Evolutionary conservation across 2,888 invertebrate genomes (phyloP).

Genomic region (Tryphoninae sp.): DNA sequence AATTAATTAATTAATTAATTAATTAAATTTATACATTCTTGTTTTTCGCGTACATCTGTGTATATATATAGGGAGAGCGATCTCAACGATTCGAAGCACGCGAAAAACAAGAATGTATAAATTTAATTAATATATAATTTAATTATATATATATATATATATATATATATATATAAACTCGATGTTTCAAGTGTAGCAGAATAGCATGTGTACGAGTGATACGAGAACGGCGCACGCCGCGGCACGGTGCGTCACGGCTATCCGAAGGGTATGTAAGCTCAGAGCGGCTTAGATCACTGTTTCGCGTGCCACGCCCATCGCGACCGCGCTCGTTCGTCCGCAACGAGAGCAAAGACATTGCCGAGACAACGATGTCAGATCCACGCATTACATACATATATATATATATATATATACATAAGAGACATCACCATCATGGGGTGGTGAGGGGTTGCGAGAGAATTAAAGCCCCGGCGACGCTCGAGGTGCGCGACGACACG

Average conservation of each 20-base stretch:
- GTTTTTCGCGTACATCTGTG: too few species aligned
- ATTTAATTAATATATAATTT: too few species aligned
- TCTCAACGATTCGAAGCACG: too few species aligned
- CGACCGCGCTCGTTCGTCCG: conserved; percentile 77
- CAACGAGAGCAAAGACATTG: conserved; percentile 75
- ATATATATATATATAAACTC: too few species aligned
- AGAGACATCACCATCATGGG: conserved; percentile 20
- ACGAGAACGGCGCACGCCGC: conserved; percentile 25
- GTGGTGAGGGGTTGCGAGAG: conserved; percentile 46
- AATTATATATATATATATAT: too few species aligned
- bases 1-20: too few species aligned
- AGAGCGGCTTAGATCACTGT: conserved; percentile 42
- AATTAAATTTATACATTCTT: too few species aligned
- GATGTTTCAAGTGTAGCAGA: too few species aligned
- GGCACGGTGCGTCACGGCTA: conserved; percentile 70
- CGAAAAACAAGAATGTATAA: too few species aligned
- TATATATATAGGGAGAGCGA: too few species aligned
- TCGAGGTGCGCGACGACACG: conserved; percentile 52
- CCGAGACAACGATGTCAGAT: conserved; percentile 45
- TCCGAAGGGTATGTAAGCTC: conserved; percentile 66
- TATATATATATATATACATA: conserved; percentile 13
- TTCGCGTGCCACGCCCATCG: conserved; percentile 77
- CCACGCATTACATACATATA: conserved; percentile 3
- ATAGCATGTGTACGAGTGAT: too few species aligned
- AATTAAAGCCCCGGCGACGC: conserved; percentile 48